Base-by-base conservation (phyloP, 2,797 vertebrate genomes). In the Acipenser oxyrinchus region DNA sequence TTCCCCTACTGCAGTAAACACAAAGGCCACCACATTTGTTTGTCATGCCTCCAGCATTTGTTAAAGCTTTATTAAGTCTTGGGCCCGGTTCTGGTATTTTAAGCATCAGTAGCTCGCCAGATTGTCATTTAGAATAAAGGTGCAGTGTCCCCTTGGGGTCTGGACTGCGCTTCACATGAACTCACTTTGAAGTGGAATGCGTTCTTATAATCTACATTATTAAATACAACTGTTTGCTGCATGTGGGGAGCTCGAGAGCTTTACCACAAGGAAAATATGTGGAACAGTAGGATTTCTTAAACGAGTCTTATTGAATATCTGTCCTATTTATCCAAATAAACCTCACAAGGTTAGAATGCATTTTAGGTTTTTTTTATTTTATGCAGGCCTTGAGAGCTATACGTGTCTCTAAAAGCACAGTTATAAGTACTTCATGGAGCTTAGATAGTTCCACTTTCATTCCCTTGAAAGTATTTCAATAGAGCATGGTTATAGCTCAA, bases 81-180 rank as follows among this genome's bases (percentile, higher is more conserved):
- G 79, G 82, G 80, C 81, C 75, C 48, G 65, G 58, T 75, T 72
- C 53, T 66, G 69, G 77, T 83, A 76, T 80, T 82, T 82, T 80
- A 70, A 78, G 71, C 66, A 82, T 82, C 82, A 71, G 81, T 86
- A 89, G 88, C 88, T 88, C 88, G 88, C 86, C 12, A 66, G 65
- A 66, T 66, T 66, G 88, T 90, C 87, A 83, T 89, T 84, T 78
- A 76, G 78, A 86, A 87, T 82, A 85, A 86, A 89, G 87, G 86
- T 89, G 82, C 83, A 86, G 77, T 72, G 75, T 78, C 75, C 75
- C 82, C 86, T 83, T 66, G 72, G 81, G 82, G 72, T 76, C 68
- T 65, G 37, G 63, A 66, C 66, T 68, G 68, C 67, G 66, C 70
- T 69, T 72, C 10, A 68, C 70, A 74, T 79, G 80, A 83, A 83